Conservation (phyloP, 2,888 invertebrate genomes). For the Diaphora mendica region DNA sequence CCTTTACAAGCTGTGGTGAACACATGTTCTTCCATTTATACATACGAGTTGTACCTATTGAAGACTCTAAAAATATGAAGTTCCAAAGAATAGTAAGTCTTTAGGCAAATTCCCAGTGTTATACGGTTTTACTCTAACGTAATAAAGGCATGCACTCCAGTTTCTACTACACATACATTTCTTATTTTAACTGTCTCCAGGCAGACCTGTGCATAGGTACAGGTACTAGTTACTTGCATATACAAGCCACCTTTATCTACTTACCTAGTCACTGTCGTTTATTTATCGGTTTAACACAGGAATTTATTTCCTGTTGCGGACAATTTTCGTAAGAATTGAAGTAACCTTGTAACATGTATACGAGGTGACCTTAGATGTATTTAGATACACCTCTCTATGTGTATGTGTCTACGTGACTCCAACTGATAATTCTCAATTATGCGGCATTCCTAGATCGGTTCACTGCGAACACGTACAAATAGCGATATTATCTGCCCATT, state of each 20-base stretch:
- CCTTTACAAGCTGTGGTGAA: not conserved
- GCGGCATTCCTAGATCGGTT: not conserved
- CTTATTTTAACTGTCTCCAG: not conserved
- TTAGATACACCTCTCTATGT: not conserved
- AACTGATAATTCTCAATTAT: slow-evolving; percentile 1
- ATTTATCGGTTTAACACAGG: not conserved
- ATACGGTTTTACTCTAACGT: not conserved
- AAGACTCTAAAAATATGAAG: not conserved
- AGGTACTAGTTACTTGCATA: not conserved
- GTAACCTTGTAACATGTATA: not conserved
- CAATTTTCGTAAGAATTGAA: not conserved
- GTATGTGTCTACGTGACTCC: not conserved
- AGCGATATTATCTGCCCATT: slow-evolving; percentile 5
- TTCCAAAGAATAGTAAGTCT: not conserved
- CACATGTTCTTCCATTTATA: not conserved
- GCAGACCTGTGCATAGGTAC: not conserved
- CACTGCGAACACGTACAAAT: not conserved
- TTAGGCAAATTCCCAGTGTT: not conserved
- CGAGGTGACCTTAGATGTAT: not conserved
- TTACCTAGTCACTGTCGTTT: not conserved
- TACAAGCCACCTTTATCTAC: not conserved
- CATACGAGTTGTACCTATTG: not conserved
- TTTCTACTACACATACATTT: not conserved
- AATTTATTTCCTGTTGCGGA: slow-evolving; percentile 8
- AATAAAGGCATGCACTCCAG: not conserved